These are phyloP conservation scores for Aphidoletes aphidimyza DNA, from an alignment of 2,888 invertebrate genomes.

Conservation along the genomic window DNA sequence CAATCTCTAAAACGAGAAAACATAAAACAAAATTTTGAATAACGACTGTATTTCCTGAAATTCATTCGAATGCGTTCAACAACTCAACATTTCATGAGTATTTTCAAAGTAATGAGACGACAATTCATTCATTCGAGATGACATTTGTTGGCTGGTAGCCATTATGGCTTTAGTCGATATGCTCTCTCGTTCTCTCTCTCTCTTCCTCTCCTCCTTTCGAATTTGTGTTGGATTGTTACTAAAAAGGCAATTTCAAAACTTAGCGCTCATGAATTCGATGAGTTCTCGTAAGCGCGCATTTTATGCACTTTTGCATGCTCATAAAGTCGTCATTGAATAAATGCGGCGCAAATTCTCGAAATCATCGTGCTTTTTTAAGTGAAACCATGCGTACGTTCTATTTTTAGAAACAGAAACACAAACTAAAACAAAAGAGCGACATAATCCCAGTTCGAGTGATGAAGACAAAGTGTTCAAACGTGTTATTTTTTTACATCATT, in stretches of 20 bases:
- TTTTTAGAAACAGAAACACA: not conserved
- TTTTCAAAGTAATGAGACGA: constrained; percentile 9
- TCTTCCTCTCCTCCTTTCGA: too few relatives aligned
- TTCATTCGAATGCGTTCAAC: not conserved
- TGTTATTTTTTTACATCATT: not conserved
- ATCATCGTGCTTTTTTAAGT: not conserved
- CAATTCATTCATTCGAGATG: constrained; percentile 37
- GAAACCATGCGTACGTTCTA: not conserved
- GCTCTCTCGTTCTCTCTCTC: too few relatives aligned
- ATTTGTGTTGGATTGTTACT: too few relatives aligned
- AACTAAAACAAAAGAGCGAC: constrained; percentile 24
- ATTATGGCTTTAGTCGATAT: not conserved
- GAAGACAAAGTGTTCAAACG: not conserved
- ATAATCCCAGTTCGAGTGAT: constrained; percentile 2
- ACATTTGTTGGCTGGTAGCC: constrained; percentile 25
- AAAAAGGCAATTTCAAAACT: not conserved
- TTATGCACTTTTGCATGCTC: not conserved
- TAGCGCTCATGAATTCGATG: not conserved
- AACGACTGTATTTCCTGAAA: constrained; percentile 32
- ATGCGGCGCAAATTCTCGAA: constrained; percentile 23
- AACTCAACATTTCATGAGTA: not conserved
- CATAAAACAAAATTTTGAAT: not conserved
- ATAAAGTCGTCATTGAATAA: not conserved
- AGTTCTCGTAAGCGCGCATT: not conserved
- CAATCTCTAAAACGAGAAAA: not conserved